Evolutionary conservation across 2,888 invertebrate genomes (phyloP).

Genomic region (Scaptomyza caliginosa): DNA sequence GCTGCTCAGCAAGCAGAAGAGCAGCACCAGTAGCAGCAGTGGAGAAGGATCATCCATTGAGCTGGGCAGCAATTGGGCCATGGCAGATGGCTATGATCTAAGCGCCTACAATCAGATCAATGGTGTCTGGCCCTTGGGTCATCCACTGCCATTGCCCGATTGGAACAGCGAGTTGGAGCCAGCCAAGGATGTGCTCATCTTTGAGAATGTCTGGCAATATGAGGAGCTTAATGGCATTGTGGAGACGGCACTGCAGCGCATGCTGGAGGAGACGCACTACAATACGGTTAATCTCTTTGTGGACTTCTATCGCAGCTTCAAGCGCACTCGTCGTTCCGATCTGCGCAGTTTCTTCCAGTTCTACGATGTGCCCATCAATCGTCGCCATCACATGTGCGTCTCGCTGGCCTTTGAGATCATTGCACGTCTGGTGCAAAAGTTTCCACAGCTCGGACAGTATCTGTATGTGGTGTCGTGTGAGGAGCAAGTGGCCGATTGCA

Average conservation of each 20-base stretch:
- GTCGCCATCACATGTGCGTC: conserved; percentile 93
- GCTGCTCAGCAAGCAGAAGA: conserved; percentile 44
- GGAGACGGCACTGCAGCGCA: conserved; percentile 91
- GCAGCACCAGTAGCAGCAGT: conserved; percentile 15
- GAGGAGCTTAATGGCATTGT: conserved; percentile 92
- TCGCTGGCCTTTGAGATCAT: conserved; percentile 93
- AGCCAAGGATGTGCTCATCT: conserved; percentile 84
- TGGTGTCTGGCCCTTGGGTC: conserved; percentile 88
- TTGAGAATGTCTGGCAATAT: conserved; percentile 86
- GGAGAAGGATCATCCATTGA: not conserved
- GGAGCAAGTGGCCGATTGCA: conserved; percentile 89
- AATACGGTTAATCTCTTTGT: conserved; percentile 95
- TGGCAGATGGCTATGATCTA: conserved; percentile 83
- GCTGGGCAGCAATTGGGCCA: conserved; percentile 68
- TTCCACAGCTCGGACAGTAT: conserved; percentile 88
- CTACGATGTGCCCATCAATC: conserved; percentile 91
- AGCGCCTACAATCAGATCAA: conserved; percentile 84
- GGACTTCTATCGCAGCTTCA: conserved; percentile 87
- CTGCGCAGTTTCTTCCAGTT: conserved; percentile 90
- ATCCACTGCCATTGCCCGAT: conserved; percentile 90
- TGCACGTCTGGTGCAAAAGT: conserved; percentile 88
- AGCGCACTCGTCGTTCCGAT: conserved; percentile 87
- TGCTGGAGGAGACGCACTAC: conserved; percentile 93
- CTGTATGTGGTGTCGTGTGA: conserved; percentile 93
- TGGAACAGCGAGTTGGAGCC: conserved; percentile 85